Conservation (phyloP, 2,113 vertebrate species). For the Heloderma charlesbogerti region DNA sequence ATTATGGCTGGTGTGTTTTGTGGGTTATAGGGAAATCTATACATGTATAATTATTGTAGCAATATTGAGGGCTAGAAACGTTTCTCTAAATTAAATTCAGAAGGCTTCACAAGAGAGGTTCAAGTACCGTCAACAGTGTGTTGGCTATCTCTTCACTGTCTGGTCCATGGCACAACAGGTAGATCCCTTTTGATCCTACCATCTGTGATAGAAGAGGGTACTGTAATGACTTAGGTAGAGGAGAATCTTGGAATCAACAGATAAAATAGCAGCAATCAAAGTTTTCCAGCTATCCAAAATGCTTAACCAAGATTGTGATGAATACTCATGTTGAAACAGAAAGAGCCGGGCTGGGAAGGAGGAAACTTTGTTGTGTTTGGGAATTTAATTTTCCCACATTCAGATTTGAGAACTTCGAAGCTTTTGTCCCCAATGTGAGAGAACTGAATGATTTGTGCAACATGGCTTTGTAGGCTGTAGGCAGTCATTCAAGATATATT, state of each 20-base stretch:
- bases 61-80: neutral
- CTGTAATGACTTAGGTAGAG: neutral
- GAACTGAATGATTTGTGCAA: neutral
- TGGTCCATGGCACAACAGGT: neutral
- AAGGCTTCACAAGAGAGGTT: neutral
- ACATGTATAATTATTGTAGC: neutral
- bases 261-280: conserved; percentile 53
- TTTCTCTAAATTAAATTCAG: neutral
- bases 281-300: conserved; percentile 24
- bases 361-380: neutral
- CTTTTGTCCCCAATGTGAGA: conserved; percentile 43
- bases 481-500: conserved; percentile 60
- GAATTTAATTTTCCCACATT: conserved; percentile 27
- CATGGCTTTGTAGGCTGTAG: neutral
- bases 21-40: neutral
- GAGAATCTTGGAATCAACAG: neutral
- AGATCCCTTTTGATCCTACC: neutral
- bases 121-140: neutral
- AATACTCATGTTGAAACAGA: conserved; percentile 44
- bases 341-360: conserved; percentile 31
- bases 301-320: conserved; percentile 26
- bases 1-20: too few relatives aligned
- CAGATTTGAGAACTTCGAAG: conserved; percentile 57
- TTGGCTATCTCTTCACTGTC: neutral
- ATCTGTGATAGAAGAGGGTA: neutral